Evolutionary conservation across 2,113 vertebrate genomes (phyloP).

Genomic region (Propithecus coquereli): DNA sequence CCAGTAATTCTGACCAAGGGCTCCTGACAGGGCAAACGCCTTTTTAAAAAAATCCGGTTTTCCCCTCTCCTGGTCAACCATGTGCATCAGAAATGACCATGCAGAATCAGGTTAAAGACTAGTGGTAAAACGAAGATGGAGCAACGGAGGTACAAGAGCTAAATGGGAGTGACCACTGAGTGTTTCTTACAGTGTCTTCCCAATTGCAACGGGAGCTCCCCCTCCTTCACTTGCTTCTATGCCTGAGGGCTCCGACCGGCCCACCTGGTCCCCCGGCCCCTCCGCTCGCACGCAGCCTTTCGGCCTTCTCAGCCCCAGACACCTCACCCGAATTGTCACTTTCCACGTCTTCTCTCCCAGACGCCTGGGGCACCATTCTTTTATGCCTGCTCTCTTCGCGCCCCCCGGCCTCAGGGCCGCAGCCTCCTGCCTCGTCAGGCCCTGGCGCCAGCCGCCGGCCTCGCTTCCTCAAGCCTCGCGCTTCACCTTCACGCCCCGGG

Average conservation of each 20-base stretch:
- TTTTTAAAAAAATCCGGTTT: not conserved
- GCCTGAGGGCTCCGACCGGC: accelerated
- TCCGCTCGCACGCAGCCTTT: not conserved
- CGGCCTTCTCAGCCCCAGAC: not conserved
- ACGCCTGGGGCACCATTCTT: constrained; percentile 18
- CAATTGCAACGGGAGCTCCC: not conserved
- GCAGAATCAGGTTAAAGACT: not conserved
- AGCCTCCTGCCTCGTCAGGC: not conserved
- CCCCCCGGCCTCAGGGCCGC: not conserved
- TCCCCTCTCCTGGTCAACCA: not conserved
- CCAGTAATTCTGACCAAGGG: not conserved
- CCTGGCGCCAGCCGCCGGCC: not conserved
- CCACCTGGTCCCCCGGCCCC: not conserved
- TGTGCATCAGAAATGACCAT: not conserved
- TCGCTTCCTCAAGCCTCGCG: not conserved
- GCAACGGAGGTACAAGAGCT: not conserved
- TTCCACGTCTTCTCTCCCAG: constrained; percentile 7
- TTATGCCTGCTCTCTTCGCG: not conserved
- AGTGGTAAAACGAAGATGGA: not conserved
- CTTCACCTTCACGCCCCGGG: not conserved
- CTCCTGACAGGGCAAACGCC: not conserved
- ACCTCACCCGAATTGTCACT: not conserved
- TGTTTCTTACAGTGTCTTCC: not conserved
- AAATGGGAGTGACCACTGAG: not conserved
- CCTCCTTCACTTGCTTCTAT: not conserved